Percentiles rank a stretch among this genome's conserved stretches.
Evolutionary conservation across 2,797 vertebrate genomes (phyloP).

Genomic region (Martes flavigula): DNA sequence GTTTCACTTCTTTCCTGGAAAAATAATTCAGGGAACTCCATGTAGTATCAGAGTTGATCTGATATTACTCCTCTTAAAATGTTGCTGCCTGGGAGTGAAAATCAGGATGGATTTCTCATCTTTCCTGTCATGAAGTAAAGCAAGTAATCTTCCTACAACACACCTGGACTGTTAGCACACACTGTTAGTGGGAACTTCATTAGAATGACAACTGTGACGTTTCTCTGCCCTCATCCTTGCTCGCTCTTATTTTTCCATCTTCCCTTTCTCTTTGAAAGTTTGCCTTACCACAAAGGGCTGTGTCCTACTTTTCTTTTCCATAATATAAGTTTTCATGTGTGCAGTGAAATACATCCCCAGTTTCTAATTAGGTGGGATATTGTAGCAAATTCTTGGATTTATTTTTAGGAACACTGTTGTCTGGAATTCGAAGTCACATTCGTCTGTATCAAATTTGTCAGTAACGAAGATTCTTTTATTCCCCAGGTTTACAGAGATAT

Average conservation of each 20-base stretch:
- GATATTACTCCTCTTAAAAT: neutral
- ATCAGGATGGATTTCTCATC: neutral
- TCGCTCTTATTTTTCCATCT: neutral
- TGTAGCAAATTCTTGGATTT: neutral
- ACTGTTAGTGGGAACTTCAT: neutral
- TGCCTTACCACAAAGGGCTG: neutral
- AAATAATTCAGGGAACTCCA: neutral
- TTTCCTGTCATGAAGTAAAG: neutral
- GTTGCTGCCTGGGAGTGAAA: neutral
- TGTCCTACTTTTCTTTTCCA: neutral
- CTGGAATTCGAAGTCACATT: neutral
- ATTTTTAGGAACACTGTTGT: neutral
- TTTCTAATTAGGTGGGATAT: neutral
- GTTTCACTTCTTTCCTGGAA: slow-evolving; percentile 1
- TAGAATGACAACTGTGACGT: neutral
- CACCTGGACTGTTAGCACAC: neutral
- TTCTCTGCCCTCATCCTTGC: neutral
- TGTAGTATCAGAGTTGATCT: neutral
- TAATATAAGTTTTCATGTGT: neutral
- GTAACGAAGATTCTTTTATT: neutral
- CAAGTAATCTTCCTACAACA: neutral
- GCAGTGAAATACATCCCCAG: neutral
- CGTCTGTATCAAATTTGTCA: neutral
- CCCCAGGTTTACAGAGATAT: neutral
- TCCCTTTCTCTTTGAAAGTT: neutral